Evolutionary conservation across 1,140 invertebrate genomes (phyloP).

Genomic region (Vollenhovia emeryi): DNA sequence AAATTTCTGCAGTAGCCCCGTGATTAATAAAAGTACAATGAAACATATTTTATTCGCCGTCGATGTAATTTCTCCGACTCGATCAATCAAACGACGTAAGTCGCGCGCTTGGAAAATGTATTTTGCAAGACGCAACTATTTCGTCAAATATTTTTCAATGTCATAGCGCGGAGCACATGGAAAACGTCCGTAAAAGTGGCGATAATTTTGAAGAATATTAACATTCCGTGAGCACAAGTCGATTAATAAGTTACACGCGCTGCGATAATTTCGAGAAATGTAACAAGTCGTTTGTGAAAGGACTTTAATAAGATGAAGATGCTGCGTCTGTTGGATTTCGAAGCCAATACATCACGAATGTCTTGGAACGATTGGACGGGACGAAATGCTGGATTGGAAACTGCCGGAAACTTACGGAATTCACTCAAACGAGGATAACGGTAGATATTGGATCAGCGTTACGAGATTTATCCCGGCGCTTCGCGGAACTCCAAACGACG

Average conservation of each 20-base stretch:
- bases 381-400: conserved; percentile 26
- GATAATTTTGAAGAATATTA: not conserved
- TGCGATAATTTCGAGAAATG: not conserved
- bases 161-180: not conserved
- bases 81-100: not conserved
- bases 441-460: conserved; percentile 34
- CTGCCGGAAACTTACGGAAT: conserved; percentile 40
- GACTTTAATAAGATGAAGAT: not conserved
- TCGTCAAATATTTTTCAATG: not conserved
- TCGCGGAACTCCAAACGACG: conserved; percentile 34
- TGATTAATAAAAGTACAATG: too few species aligned
- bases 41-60: not conserved
- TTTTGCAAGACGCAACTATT: not conserved
- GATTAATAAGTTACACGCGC: not conserved
- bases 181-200: not conserved
- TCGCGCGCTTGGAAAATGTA: not conserved
- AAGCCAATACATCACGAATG: not conserved
- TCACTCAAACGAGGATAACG: conserved; percentile 33
- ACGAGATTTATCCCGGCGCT: conserved; percentile 30
- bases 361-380: not conserved
- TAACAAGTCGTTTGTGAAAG: not conserved
- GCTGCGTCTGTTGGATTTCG: not conserved
- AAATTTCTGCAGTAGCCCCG: not conserved
- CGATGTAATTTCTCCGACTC: not conserved
- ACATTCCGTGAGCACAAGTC: not conserved